Conservation (phyloP, 2,113 vertebrate genomes). For the Phasianus colchicus region DNA sequence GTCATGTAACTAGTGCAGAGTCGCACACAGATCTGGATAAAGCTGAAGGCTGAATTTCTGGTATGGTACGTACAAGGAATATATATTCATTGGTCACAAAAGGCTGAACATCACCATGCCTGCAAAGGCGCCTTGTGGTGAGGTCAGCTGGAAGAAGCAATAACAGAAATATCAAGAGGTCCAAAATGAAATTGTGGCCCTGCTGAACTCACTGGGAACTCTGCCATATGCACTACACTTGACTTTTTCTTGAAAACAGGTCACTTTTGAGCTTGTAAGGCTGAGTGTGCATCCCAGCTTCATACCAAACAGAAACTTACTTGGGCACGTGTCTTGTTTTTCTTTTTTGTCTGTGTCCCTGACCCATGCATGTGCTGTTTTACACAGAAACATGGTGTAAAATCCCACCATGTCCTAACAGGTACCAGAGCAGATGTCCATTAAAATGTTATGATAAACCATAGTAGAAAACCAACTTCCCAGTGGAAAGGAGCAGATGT, state of each 20-base stretch:
- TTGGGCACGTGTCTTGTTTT: fast-evolving
- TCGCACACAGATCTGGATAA: background rate
- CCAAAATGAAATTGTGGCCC: background rate
- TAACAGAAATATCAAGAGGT: background rate
- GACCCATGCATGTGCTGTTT: background rate
- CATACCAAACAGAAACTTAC: background rate
- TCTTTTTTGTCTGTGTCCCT: background rate
- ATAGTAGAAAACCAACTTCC: fast-evolving
- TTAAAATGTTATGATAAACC: background rate
- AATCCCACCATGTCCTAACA: background rate
- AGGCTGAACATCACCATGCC: background rate
- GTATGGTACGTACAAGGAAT: background rate
- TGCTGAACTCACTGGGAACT: background rate
- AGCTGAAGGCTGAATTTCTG: background rate
- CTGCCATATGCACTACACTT: background rate
- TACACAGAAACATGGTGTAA: background rate
- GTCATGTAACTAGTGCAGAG: background rate
- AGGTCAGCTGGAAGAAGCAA: background rate
- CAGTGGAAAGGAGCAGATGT: background rate
- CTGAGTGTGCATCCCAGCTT: background rate
- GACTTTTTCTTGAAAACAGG: background rate
- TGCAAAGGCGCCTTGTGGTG: background rate
- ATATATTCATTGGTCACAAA: background rate
- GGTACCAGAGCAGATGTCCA: background rate
- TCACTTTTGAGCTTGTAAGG: background rate